Percentiles rank a stretch among this genome's conserved stretches.
These are phyloP conservation scores for Prionace glauca DNA, from an alignment of 2,797 vertebrate genomes.

Conservation along the genomic window DNA sequence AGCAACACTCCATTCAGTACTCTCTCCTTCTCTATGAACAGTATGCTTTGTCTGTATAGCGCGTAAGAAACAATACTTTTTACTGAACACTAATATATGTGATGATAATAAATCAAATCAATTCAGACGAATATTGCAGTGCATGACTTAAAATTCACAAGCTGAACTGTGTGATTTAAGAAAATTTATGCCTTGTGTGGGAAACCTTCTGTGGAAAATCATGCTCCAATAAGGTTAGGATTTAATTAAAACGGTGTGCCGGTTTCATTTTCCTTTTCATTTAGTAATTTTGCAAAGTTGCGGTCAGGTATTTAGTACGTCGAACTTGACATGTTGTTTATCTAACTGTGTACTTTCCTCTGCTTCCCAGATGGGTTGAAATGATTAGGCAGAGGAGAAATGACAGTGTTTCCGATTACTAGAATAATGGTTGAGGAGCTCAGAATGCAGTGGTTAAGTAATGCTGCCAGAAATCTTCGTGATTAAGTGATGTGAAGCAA, in stretches of 20 bases:
- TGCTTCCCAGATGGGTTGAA: neutral
- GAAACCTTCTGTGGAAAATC: neutral
- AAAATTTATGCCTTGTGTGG: neutral
- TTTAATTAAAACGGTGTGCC: neutral
- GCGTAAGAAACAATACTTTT: too few species aligned
- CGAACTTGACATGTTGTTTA: neutral
- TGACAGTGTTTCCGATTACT: slow-evolving; percentile 7
- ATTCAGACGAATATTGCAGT: neutral
- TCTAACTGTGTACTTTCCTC: neutral
- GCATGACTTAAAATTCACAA: neutral
- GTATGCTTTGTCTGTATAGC: too few species aligned
- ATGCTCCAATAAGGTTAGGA: neutral
- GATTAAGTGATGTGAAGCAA: neutral
- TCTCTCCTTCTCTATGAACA: too few species aligned
- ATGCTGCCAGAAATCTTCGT: neutral
- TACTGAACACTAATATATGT: too few species aligned
- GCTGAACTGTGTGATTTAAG: neutral
- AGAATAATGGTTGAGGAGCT: neutral
- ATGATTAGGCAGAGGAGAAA: slow-evolving; percentile 9
- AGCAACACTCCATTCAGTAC: too few species aligned
- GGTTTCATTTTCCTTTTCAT: slow-evolving; percentile 11
- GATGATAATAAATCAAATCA: too few species aligned
- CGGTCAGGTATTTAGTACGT: neutral
- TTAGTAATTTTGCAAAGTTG: neutral
- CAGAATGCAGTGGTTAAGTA: slow-evolving; percentile 22